These are phyloP conservation scores for Eremophila alpestris DNA, from an alignment of 2,797 vertebrate genomes.

Conservation along the genomic window DNA sequence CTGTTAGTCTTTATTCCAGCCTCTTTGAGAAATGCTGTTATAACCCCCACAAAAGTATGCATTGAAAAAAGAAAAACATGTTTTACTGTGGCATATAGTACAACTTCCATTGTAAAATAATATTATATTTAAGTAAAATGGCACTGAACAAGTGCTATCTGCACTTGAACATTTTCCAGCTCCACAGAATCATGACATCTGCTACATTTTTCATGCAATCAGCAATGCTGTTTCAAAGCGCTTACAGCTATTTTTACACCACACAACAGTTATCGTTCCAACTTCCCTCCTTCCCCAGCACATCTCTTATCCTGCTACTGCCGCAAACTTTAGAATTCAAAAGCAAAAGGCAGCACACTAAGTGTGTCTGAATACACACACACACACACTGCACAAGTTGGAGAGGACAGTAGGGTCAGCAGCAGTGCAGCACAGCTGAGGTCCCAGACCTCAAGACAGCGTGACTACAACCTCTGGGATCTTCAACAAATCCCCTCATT, in stretches of 20 bases:
- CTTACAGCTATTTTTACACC: neutral
- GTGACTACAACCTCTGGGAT: neutral
- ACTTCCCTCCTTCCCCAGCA: neutral
- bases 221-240: neutral
- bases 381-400: accelerated
- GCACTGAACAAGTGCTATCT: neutral
- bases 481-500: neutral
- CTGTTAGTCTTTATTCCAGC: neutral
- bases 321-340: neutral
- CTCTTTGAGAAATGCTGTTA: neutral
- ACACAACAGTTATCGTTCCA: neutral
- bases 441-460: neutral
- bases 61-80: neutral
- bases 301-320: neutral
- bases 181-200: neutral
- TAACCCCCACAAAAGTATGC: neutral
- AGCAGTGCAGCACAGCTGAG: accelerated
- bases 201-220: neutral
- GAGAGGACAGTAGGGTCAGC: neutral
- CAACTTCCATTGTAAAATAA: neutral
- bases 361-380: accelerated
- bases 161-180: neutral
- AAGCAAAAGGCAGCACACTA: neutral
- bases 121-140: neutral
- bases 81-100: neutral